A percentile compares a stretch with the other conserved stretches of the same genome.
These are phyloP conservation scores for Heliconius aoede DNA, from an alignment of 2,888 invertebrate genomes.

Conservation along the genomic window DNA sequence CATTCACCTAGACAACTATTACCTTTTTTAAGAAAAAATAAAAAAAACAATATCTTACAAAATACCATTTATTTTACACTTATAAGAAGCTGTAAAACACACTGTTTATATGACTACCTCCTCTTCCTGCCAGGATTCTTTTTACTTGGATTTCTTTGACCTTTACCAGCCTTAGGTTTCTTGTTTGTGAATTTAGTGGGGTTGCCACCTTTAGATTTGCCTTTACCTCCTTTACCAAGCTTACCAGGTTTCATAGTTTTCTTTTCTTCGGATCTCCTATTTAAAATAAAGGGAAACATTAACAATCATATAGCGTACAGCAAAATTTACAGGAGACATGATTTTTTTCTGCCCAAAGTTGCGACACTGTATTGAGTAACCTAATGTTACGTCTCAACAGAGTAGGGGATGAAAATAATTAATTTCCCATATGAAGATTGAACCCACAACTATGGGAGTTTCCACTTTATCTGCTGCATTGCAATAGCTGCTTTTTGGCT, in stretches of 20 bases:
- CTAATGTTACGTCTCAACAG: no score
- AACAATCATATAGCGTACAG: no score
- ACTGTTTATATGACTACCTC: conserved; percentile 70
- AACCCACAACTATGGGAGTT: no score
- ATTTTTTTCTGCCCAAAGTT: no score
- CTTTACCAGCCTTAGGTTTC: conserved; percentile 88
- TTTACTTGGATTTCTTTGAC: conserved; percentile 86
- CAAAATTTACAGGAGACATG: no score
- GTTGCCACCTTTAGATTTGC: conserved; percentile 67
- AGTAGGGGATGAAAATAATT: no score
- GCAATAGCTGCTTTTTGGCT: no score
- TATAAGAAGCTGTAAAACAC: neutral
- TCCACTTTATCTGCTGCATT: no score
- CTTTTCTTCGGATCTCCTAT: conserved; percentile 82
- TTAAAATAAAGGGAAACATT: neutral
- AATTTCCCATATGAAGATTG: no score
- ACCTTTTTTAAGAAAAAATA: neutral
- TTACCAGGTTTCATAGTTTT: conserved; percentile 66
- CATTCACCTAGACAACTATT: no score
- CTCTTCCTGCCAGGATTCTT: conserved; percentile 88
- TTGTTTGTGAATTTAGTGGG: conserved; percentile 75
- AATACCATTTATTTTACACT: conserved; percentile 8
- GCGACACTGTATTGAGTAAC: no score
- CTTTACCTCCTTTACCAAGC: conserved; percentile 62
- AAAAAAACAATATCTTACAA: neutral